Conservation (phyloP, 1,140 invertebrate species). For the Wasmannia auropunctata region DNA sequence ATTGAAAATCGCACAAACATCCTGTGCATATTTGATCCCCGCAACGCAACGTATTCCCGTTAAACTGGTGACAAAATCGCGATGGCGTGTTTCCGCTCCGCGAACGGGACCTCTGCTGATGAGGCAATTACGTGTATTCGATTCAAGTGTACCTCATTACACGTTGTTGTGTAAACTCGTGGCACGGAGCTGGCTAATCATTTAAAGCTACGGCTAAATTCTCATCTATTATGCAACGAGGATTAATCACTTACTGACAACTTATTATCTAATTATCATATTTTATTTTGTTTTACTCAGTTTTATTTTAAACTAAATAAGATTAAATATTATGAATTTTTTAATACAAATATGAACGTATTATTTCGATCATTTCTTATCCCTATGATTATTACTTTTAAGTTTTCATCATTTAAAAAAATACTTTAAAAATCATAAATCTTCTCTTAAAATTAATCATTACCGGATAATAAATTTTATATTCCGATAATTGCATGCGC, state of each 20-base stretch:
- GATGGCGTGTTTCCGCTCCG: constrained; percentile 16
- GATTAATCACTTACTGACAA: background rate
- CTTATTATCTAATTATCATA: background rate
- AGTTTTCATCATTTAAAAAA: background rate
- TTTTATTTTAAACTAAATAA: background rate
- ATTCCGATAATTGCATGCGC: background rate
- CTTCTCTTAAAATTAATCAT: background rate
- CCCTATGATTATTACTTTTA: background rate
- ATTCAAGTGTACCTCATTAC: constrained; percentile 48
- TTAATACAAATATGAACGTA: background rate
- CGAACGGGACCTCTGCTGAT: constrained; percentile 48
- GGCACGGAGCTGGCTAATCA: background rate
- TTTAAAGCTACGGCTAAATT: constrained; percentile 28
- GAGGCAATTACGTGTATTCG: constrained; percentile 53
- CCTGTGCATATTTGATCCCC: constrained; percentile 39
- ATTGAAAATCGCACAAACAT: constrained; percentile 51
- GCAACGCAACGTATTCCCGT: constrained; percentile 27
- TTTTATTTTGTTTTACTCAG: constrained; percentile 4
- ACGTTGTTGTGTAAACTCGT: constrained; percentile 39
- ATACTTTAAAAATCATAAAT: background rate
- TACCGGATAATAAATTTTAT: background rate
- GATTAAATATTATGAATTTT: background rate
- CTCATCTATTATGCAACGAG: background rate
- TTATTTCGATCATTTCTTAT: background rate
- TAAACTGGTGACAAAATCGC: constrained; percentile 48